phyloP scores from a whole-genome alignment of 2,888 invertebrate genomes.

The Allophyes oxyacanthae region DNA sequence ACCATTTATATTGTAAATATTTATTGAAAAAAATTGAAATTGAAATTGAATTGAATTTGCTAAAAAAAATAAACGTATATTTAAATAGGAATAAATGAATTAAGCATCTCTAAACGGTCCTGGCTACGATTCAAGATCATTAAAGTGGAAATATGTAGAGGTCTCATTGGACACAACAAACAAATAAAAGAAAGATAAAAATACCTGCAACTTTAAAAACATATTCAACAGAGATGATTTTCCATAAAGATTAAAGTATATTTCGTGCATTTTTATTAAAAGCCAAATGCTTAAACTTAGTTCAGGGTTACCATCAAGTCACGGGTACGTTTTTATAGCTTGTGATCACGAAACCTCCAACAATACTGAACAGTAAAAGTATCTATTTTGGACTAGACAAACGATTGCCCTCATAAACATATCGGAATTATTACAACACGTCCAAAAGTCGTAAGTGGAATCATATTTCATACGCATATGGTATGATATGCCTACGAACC shows the following conservation, averaged over 20 bases:
- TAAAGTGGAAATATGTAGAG: constrained; percentile 6
- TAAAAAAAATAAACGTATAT: constrained; percentile 5
- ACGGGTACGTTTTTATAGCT: constrained; percentile 57
- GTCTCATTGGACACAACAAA: constrained; percentile 7
- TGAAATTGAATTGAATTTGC: constrained; percentile 1
- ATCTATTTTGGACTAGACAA: constrained; percentile 46
- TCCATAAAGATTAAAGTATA: constrained; percentile 38
- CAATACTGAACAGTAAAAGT: constrained; percentile 43
- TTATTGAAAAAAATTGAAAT: too few species aligned
- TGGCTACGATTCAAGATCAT: constrained; percentile 9
- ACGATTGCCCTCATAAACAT: constrained; percentile 43
- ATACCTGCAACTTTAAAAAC: constrained; percentile 14
- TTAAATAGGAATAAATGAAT: constrained; percentile 1
- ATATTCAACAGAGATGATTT: constrained; percentile 34
- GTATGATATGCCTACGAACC: constrained; percentile 5
- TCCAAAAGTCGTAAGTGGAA: constrained; percentile 31
- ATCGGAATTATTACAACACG: constrained; percentile 41
- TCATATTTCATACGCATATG: constrained; percentile 31
- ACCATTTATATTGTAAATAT: too few species aligned
- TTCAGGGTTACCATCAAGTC: constrained; percentile 50
- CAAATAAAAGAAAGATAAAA: constrained; percentile 10
- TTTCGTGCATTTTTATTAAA: constrained; percentile 35
- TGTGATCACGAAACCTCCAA: constrained; percentile 55
- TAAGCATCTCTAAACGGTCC: constrained; percentile 9
- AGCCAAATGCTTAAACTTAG: constrained; percentile 19